Evolutionary conservation across 1,140 invertebrate genomes (phyloP).

Genomic region (Diachasma alloeum): DNA sequence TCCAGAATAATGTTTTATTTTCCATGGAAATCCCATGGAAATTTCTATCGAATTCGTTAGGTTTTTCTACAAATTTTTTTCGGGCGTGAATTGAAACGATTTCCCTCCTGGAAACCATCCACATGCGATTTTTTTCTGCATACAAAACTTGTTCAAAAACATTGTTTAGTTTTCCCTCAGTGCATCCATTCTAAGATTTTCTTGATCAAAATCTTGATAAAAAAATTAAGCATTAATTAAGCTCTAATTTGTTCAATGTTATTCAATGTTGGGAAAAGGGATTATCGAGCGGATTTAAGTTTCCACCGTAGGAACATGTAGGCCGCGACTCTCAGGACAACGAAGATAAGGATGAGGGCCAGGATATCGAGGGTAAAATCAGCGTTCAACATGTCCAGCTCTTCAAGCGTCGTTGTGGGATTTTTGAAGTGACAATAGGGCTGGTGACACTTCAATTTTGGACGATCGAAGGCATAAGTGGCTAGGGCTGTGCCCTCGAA

Average conservation of each 20-base stretch:
- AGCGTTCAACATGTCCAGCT: slow-evolving; percentile 83
- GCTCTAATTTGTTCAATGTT: neutral
- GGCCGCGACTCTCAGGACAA: slow-evolving; percentile 85
- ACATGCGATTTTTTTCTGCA: too few relatives aligned
- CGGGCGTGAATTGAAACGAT: too few relatives aligned
- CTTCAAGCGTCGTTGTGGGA: slow-evolving; percentile 88
- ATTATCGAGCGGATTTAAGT: slow-evolving; percentile 76
- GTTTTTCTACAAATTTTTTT: neutral
- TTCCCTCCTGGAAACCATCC: too few relatives aligned
- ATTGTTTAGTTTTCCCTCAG: too few relatives aligned
- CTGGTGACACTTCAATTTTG: slow-evolving; percentile 78
- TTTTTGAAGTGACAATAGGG: slow-evolving; percentile 90
- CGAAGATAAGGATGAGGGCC: slow-evolving; percentile 87
- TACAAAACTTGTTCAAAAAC: too few relatives aligned
- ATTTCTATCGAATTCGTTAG: neutral
- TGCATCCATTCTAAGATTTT: neutral
- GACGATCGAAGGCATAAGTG: slow-evolving; percentile 87
- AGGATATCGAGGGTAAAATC: slow-evolving; percentile 81
- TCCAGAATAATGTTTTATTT: too few relatives aligned
- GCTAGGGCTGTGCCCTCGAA: slow-evolving; percentile 95
- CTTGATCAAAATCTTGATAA: neutral
- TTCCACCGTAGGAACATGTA: slow-evolving; percentile 95
- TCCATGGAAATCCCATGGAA: too few relatives aligned
- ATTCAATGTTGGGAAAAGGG: neutral
- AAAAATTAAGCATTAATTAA: neutral